Percentiles rank a stretch among this genome's conserved stretches.
phyloP scores from a whole-genome alignment of 30 jellyfish, hydroid and myxozoan genomes.

The Aurelia sp. region DNA sequence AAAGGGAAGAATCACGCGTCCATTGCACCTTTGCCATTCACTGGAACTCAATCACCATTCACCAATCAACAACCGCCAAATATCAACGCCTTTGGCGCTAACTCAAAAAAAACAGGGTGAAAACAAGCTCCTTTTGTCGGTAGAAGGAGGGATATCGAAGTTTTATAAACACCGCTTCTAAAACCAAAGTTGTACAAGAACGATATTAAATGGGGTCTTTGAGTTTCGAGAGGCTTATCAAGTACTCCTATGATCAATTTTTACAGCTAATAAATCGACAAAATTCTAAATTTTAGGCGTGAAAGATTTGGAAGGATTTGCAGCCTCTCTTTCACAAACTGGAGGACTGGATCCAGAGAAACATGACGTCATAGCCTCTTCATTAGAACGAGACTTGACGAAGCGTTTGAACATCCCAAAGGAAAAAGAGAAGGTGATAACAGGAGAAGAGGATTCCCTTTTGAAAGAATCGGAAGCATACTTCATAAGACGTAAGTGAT shows the following conservation, averaged over 20 bases:
- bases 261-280: neutral
- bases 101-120: too few species aligned
- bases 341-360: conserved; percentile 78
- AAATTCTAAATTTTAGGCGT: conserved; percentile 51
- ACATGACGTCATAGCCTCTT: conserved; percentile 70
- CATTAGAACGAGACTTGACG: conserved; percentile 71
- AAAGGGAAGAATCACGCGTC: too few species aligned
- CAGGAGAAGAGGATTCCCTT: conserved; percentile 64
- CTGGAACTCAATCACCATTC: too few species aligned
- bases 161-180: too few species aligned
- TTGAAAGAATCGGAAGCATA: conserved; percentile 66
- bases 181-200: too few species aligned
- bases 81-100: too few species aligned
- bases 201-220: too few species aligned
- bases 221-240: too few species aligned
- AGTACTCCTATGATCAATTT: neutral
- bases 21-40: too few species aligned
- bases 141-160: too few species aligned
- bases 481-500: conserved; percentile 54
- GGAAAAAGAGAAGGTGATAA: conserved; percentile 9
- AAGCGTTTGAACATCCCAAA: conserved; percentile 57
- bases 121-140: too few species aligned
- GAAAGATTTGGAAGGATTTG: conserved; percentile 85
- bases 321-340: conserved; percentile 82
- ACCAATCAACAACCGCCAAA: too few species aligned